These are phyloP conservation scores for Thymelicus acteon DNA, from an alignment of 2,888 invertebrate genomes.

Conservation along the genomic window DNA sequence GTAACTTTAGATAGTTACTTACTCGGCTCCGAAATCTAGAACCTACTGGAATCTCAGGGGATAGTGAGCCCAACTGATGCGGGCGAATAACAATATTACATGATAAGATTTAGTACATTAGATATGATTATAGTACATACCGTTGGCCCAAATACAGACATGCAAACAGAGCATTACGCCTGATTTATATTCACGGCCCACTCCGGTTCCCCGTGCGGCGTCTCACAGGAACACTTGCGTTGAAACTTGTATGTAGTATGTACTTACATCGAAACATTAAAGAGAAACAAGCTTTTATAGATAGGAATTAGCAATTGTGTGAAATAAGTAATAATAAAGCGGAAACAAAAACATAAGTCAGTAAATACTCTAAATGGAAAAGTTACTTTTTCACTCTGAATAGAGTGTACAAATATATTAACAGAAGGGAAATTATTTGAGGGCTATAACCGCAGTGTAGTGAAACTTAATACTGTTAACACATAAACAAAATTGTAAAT, in stretches of 20 bases:
- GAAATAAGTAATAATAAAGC: not conserved
- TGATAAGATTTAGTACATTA: not conserved
- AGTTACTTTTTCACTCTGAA: too few species aligned
- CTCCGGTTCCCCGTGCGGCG: not conserved
- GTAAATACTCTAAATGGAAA: too few species aligned
- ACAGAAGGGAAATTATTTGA: too few species aligned
- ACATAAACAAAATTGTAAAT: too few species aligned
- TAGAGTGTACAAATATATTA: too few species aligned
- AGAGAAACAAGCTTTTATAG: not conserved
- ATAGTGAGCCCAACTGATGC: not conserved
- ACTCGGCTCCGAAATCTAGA: not conserved
- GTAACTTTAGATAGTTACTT: too few species aligned
- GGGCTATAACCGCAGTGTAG: too few species aligned
- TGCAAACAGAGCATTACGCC: conserved; percentile 27
- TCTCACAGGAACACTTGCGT: not conserved
- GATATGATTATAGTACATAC: not conserved
- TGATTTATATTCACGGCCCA: conserved; percentile 31
- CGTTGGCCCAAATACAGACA: conserved; percentile 18
- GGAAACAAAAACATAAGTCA: too few species aligned
- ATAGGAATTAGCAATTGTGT: not conserved
- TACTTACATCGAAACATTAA: not conserved
- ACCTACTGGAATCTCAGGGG: not conserved
- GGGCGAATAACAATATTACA: not conserved
- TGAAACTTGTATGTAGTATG: not conserved
- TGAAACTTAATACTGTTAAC: too few species aligned